Conservation (phyloP, 2,888 invertebrate genomes). For the Tineola bisselliella region DNA sequence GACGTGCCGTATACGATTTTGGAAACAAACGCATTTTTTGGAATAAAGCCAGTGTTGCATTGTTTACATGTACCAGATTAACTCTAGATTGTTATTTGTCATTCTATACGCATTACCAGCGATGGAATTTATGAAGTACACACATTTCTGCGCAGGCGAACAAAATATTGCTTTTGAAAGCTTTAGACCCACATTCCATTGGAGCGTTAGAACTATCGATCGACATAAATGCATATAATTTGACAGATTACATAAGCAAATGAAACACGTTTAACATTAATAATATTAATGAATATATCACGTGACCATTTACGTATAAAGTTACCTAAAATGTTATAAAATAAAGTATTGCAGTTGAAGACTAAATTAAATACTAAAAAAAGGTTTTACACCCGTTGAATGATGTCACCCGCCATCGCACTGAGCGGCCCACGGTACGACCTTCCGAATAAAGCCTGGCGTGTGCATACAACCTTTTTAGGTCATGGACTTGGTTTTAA, state of each 20-base stretch:
- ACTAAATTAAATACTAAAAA: no score
- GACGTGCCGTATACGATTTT: neutral
- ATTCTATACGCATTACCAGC: neutral
- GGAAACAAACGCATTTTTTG: neutral
- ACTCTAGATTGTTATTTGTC: neutral
- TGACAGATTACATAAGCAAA: no score
- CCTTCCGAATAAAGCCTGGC: constrained; percentile 16
- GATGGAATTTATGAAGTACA: neutral
- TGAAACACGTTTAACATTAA: no score
- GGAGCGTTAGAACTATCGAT: no score
- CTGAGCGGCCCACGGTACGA: neutral
- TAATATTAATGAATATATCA: no score
- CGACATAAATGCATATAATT: no score
- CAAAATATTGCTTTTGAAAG: no score
- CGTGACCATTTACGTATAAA: no score
- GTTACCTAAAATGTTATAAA: no score
- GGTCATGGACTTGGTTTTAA: constrained; percentile 1
- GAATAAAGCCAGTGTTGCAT: neutral
- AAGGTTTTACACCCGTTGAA: neutral
- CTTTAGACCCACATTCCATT: no score
- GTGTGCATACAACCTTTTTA: constrained; percentile 11
- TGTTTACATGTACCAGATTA: neutral
- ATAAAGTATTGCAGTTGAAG: no score
- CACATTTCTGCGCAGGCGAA: no score
- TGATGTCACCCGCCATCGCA: constrained; percentile 9